Conservation (phyloP, 1,140 invertebrate species). For the Coelopa frigida region DNA sequence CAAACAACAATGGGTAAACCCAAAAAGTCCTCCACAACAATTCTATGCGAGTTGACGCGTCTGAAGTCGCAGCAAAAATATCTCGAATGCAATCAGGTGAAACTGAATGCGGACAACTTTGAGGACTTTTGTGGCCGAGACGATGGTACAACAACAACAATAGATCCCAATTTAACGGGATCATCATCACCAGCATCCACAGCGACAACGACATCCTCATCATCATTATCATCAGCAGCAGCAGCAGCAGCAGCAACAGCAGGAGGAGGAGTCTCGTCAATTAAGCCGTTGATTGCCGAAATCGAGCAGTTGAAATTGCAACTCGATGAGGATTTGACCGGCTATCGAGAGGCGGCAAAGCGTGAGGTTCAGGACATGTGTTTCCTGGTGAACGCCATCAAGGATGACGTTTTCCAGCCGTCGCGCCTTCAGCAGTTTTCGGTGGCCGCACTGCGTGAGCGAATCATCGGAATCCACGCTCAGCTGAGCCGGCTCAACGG, state of each 20-base stretch:
- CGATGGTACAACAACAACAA: constrained; percentile 3
- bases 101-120: constrained; percentile 28
- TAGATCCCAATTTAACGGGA: background rate
- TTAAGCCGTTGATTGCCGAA: constrained; percentile 23
- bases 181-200: background rate
- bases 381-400: constrained; percentile 24
- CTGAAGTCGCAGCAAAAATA: constrained; percentile 42
- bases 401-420: constrained; percentile 27
- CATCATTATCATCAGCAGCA: too few relatives aligned
- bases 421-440: constrained; percentile 27
- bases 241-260: background rate
- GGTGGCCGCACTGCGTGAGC: constrained; percentile 24
- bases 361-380: constrained; percentile 31
- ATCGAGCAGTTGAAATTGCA: constrained; percentile 25
- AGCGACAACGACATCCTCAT: background rate
- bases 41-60: constrained; percentile 36
- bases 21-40: constrained; percentile 17
- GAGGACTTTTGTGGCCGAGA: constrained; percentile 12
- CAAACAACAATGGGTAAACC: background rate
- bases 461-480: constrained; percentile 25
- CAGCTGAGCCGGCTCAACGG: constrained; percentile 21
- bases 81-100: constrained; percentile 40
- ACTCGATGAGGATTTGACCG: constrained; percentile 18
- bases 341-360: constrained; percentile 19
- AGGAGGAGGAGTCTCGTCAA: background rate